phyloP scores from a whole-genome alignment of 1,140 invertebrate species.

The Zaprionus kolodkinae region DNA sequence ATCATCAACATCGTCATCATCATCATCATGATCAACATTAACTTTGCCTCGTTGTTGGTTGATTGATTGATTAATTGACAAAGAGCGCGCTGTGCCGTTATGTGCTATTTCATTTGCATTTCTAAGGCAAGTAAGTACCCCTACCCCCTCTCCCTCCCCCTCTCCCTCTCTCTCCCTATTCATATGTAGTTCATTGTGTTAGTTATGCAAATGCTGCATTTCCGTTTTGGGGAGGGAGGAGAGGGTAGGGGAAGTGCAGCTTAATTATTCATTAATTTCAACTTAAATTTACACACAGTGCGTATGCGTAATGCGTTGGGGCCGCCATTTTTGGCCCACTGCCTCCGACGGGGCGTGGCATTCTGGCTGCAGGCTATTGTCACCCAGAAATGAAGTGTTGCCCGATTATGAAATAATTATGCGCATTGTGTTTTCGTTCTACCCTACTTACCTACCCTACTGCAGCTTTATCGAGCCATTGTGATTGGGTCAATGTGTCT shows the following conservation, averaged over 20 bases:
- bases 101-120: conserved; percentile 60
- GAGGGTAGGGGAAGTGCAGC: conserved; percentile 22
- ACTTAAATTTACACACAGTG: conserved; percentile 58
- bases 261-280: conserved; percentile 83
- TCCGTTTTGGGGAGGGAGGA: conserved; percentile 58
- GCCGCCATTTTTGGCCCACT: conserved; percentile 52
- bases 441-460: too few species aligned
- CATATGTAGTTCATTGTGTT: conserved; percentile 76
- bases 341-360: conserved; percentile 36
- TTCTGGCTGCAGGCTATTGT: conserved; percentile 66
- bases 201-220: conserved; percentile 77
- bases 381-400: conserved; percentile 73
- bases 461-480: conserved; percentile 11
- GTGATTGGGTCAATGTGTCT: conserved; percentile 60
- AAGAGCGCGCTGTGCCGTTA: conserved; percentile 74
- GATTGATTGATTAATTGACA: conserved; percentile 83
- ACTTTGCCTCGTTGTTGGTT: conserved; percentile 56
- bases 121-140: conserved; percentile 43
- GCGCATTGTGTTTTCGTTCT: conserved; percentile 34
- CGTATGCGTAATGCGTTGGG: background rate
- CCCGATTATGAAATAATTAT: conserved; percentile 80
- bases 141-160: background rate
- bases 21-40: conserved; percentile 36
- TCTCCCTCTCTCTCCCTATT: background rate
- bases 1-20: conserved; percentile 15